Base-by-base conservation (phyloP, 2,888 invertebrate genomes). In the Parnassius orleans region DNA sequence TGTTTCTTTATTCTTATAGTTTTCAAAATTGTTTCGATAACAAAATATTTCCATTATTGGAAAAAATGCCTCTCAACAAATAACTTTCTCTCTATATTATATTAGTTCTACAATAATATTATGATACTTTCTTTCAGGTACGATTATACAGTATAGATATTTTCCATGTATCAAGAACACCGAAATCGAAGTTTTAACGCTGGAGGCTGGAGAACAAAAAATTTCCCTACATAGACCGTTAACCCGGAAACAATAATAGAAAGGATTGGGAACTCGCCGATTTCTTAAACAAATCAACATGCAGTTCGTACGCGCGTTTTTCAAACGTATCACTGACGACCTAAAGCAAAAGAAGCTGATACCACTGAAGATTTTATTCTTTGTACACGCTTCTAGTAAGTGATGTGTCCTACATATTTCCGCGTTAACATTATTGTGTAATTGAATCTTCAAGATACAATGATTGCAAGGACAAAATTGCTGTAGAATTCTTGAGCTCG, bases 371-470 rank as follows among this genome's bases (percentile, higher is more conserved):
- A 87, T 95, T 71, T 90, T 96, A 69, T 95, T 95, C 82, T 95
- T 96, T 79, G 95, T 96, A 63, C 95, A 95, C 84, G 94, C 95
- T 52, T 95, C 95, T 15, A 95, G 96, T 96, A 89, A 94, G 95
- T 93, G 72, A 55, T 44, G n/a, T 57, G 53, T 43, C 48, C n/a
- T 24, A 51, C 47, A 19, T 57, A 43, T 24, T 51, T 55, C 11
- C 53, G 48, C 53, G 15, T 64, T 42, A 43, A 44, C 55, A 19
- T 54, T 42, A 52, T 46, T 53, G 55, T 52, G 33, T 41, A 58
- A 61, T 65, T 52, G 56, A 52, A 59, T 63, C 52, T 56, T 51
- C 42, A 47, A 42, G 54, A 53, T 43, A 53, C 53, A 53, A 42
- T 53, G 43, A 14, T 63, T 53, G 52, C 52, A 60, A 63, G 24